phyloP scores from a whole-genome alignment of 1,140 invertebrate genomes.

The Conopomorpha cramerella region DNA sequence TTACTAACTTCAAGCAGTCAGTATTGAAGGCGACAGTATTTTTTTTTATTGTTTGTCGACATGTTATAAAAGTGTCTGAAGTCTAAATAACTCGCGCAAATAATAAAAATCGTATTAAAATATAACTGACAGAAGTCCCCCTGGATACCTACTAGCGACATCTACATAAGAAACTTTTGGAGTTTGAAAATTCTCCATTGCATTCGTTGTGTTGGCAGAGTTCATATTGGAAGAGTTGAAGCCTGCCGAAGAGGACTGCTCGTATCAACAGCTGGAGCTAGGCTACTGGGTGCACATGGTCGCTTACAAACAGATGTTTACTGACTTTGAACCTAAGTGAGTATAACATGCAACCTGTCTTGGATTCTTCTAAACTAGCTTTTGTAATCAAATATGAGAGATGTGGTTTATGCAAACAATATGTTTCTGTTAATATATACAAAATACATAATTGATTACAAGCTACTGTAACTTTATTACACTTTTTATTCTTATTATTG shows the following conservation, averaged over 20 bases:
- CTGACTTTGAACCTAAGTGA: conserved; percentile 21
- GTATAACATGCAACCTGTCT: not conserved
- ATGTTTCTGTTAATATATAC: not conserved
- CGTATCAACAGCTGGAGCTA: conserved; percentile 27
- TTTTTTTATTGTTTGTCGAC: too few relatives aligned
- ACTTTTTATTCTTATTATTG: too few relatives aligned
- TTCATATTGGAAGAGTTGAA: conserved; percentile 22
- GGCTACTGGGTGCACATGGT: conserved; percentile 41
- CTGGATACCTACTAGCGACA: too few relatives aligned
- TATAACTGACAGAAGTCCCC: too few relatives aligned
- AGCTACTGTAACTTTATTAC: not conserved
- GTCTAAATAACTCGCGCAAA: too few relatives aligned
- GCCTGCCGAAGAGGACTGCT: conserved; percentile 31
- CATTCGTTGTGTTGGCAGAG: too few relatives aligned
- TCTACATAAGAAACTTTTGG: too few relatives aligned
- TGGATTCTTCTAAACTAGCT: conserved; percentile 6
- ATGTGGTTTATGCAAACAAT: not conserved
- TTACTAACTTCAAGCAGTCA: too few relatives aligned
- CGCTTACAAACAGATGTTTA: conserved; percentile 26
- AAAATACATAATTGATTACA: not conserved
- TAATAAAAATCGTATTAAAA: too few relatives aligned
- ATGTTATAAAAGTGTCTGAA: conserved; percentile 26
- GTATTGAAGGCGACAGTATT: too few relatives aligned
- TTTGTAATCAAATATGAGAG: not conserved
- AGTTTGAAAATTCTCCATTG: too few relatives aligned